A percentile compares a stretch with the other conserved stretches of the same genome.
These are phyloP conservation scores for Eutolmus rufibarbis DNA, from an alignment of 2,888 invertebrate species.

Conservation along the genomic window DNA sequence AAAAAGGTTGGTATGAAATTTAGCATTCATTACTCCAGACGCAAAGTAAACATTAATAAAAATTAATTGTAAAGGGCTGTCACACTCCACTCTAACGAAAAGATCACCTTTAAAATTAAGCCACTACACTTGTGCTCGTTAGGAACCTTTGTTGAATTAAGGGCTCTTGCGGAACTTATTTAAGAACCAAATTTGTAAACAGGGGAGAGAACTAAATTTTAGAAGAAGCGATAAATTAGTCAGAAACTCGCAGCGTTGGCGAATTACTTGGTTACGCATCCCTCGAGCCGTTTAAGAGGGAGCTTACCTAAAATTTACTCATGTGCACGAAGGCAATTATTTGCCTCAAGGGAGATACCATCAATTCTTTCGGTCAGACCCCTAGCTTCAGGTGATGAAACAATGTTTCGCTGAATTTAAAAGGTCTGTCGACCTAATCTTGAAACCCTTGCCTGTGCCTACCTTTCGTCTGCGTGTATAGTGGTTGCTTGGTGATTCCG, in stretches of 20 bases:
- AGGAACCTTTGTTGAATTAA: background rate
- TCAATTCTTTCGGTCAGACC: background rate
- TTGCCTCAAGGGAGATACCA: background rate
- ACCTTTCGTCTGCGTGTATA: background rate
- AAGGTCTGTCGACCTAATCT: background rate
- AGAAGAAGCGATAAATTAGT: background rate
- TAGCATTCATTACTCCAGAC: background rate
- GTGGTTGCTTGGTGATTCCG: background rate
- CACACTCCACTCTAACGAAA: background rate
- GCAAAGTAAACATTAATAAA: background rate
- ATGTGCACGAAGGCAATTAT: background rate
- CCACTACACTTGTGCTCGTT: background rate
- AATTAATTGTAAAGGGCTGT: background rate
- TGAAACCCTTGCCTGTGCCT: background rate
- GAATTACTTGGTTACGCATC: background rate
- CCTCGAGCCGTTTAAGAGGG: background rate
- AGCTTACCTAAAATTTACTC: background rate
- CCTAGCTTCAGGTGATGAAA: background rate
- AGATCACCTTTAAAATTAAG: background rate
- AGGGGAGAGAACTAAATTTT: background rate
- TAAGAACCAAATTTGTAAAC: background rate
- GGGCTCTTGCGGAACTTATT: background rate
- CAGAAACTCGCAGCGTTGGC: background rate
- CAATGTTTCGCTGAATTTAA: background rate
- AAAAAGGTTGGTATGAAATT: background rate